Evolutionary conservation across 2,888 invertebrate genomes (phyloP), one percentile per base, ranked within the genome.

Genomic region (Oegoconia quadripuncta): DNA sequence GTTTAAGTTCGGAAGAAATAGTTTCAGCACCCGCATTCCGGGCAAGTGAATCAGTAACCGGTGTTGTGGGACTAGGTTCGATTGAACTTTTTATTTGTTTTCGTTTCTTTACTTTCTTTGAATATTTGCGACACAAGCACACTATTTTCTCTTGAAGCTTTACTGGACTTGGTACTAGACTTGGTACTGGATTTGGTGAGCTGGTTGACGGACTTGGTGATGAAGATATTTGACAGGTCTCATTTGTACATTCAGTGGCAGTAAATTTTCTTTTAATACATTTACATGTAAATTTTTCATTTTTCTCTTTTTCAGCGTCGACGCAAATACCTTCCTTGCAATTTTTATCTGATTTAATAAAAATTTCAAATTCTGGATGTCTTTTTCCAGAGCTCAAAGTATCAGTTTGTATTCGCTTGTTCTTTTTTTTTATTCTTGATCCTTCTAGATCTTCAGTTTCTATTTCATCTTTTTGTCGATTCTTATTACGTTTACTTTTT

Each of bases 101-200:
- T n/a, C n/a, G n/a, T n/a, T n/a, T n/a, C n/a, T n/a, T 27, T 7
- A 27, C 7, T n/a, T 5, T 27, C 14, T 8, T 27, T 9, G 51
- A 46, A 43, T 46, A 57, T 34, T 45, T 48, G 30, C 36, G 16
- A 36, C 41, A 51, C 14, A 61, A 15, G 26, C 35, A 35, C 26
- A 30, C 30, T 13, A 27, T 12, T 27, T 17, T 44, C 44, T 20
- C 17, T 28, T 29, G 46, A 42, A 13, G 47, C 47, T 37, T 27
- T 13, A 27, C 27, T 27, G 27, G 5, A 12, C n/a, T n/a, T n/a
- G n/a, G n/a, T n/a, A n/a, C n/a, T n/a, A n/a, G n/a, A n/a, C n/a
- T n/a, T n/a, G n/a, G n/a, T n/a, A n/a, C n/a, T n/a, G n/a, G n/a
- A n/a, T n/a, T n/a, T n/a, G n/a, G n/a, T n/a, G n/a, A n/a, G n/a